These are phyloP conservation scores for Lates japonicus DNA, from an alignment of 2,797 vertebrate genomes.

Conservation along the genomic window DNA sequence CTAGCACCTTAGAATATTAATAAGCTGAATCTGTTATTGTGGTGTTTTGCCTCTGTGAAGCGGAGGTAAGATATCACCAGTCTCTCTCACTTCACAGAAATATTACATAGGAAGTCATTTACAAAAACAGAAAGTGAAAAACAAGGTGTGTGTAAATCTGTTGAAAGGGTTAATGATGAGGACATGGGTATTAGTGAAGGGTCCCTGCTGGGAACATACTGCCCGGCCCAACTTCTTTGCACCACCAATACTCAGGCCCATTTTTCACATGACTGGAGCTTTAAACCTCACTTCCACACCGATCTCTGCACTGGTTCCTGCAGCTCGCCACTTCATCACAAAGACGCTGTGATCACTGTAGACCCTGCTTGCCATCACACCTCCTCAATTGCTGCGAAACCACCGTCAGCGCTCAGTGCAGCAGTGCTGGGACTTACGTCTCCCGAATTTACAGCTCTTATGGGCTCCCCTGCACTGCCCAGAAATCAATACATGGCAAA, in stretches of 20 bases:
- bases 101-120: background rate
- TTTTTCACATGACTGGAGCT: constrained; percentile 60
- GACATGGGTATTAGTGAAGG: constrained; percentile 68
- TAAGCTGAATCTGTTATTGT: constrained; percentile 41
- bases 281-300: constrained; percentile 51
- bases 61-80: constrained; percentile 1
- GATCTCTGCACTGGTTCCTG: constrained; percentile 42
- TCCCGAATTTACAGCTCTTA: constrained; percentile 68
- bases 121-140: constrained; percentile 42
- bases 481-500: constrained; percentile 78
- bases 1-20: constrained; percentile 49
- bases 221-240: constrained; percentile 55
- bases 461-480: constrained; percentile 58
- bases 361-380: constrained; percentile 64
- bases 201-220: constrained; percentile 29
- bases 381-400: constrained; percentile 59
- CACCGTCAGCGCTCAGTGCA: constrained; percentile 49
- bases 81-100: background rate
- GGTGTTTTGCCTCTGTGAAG: constrained; percentile 28
- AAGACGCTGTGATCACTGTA: constrained; percentile 49
- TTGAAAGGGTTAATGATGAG: constrained; percentile 72
- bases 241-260: constrained; percentile 38
- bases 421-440: constrained; percentile 64
- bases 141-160: constrained; percentile 56
- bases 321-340: constrained; percentile 66